Evolutionary conservation across 1,140 invertebrate genomes (phyloP).

Genomic region (Caenorhabditis tropicalis): DNA sequence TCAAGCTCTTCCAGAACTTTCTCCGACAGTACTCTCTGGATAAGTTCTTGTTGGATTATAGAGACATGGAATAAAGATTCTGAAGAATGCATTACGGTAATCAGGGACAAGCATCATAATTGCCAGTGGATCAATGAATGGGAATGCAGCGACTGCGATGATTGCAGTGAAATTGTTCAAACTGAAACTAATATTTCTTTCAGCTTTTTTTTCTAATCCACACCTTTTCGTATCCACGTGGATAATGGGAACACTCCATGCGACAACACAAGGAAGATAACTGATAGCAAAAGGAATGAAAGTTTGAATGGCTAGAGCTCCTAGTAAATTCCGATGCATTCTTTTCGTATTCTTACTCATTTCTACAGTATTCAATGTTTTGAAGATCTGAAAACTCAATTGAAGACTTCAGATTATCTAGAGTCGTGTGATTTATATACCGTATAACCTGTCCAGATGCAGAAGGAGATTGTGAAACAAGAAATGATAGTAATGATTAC

Average conservation of each 20-base stretch:
- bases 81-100: neutral
- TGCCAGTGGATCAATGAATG: slow-evolving; percentile 6
- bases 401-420: too few relatives aligned
- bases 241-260: neutral
- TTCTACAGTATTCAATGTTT: too few relatives aligned
- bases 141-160: slow-evolving; percentile 2
- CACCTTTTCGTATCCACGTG: slow-evolving; percentile 12
- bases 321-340: slow-evolving; percentile 7
- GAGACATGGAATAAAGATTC: neutral
- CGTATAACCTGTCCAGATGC: neutral
- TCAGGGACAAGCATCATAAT: slow-evolving; percentile 1
- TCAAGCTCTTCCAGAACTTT: neutral
- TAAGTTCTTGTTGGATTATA: neutral
- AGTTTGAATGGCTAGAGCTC: slow-evolving; percentile 3
- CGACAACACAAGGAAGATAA: neutral
- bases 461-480: neutral
- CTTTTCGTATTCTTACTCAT: slow-evolving; percentile 2
- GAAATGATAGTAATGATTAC: neutral
- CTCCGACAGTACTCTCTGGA: neutral
- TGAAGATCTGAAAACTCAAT: too few relatives aligned
- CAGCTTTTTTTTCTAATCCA: neutral
- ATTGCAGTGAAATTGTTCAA: neutral
- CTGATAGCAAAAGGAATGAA: slow-evolving; percentile 22
- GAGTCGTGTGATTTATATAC: neutral
- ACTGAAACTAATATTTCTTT: neutral